These are phyloP conservation scores for Trogon surrucura DNA, from an alignment of 2,113 vertebrate genomes.

Conservation along the genomic window DNA sequence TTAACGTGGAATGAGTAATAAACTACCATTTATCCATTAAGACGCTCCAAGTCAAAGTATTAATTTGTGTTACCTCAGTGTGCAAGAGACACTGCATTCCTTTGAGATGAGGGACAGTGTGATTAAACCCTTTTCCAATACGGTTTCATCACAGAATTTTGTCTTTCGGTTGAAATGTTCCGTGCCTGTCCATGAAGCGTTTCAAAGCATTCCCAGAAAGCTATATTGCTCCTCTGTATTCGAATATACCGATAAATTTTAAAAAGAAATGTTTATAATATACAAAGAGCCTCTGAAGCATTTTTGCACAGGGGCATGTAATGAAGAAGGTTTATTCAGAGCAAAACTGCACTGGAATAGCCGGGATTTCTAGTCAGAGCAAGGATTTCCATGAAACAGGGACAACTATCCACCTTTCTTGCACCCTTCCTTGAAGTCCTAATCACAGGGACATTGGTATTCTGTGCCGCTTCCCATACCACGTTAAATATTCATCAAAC, in stretches of 20 bases:
- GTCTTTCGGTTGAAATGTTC: neutral
- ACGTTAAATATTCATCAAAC: constrained; percentile 27
- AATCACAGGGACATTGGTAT: neutral
- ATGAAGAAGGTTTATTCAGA: neutral
- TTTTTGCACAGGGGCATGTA: neutral
- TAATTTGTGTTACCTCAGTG: neutral
- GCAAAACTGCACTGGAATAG: neutral
- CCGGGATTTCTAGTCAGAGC: neutral
- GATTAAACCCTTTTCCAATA: neutral
- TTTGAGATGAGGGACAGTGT: neutral
- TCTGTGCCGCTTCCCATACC: neutral
- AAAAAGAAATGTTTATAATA: neutral
- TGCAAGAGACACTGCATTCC: neutral
- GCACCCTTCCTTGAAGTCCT: neutral
- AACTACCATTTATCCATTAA: neutral
- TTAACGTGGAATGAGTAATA: neutral
- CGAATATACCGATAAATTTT: neutral
- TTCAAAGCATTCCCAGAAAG: neutral
- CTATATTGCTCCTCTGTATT: neutral
- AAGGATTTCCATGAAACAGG: neutral
- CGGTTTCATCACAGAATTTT: neutral
- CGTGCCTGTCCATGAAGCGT: neutral
- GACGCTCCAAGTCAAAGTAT: neutral
- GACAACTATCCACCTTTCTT: neutral
- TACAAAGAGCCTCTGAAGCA: neutral